Evolutionary conservation across 2,888 invertebrate species (phyloP).

Genomic region (Plagiodera versicolora): DNA sequence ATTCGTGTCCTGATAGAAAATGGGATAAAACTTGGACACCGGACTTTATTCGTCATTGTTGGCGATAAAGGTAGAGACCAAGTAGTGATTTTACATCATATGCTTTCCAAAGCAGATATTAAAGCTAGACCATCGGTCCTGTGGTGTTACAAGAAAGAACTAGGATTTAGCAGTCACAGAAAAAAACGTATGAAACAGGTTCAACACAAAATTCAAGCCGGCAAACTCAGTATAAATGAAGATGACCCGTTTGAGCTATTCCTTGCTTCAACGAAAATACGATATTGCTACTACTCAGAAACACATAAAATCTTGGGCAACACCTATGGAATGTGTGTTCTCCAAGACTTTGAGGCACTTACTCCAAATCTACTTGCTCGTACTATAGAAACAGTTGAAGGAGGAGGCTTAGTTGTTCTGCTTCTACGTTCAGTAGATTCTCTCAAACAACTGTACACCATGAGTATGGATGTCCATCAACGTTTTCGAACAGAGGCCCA

Average conservation of each 20-base stretch:
- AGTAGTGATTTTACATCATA: constrained; percentile 96
- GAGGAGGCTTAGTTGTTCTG: constrained; percentile 77
- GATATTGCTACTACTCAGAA: constrained; percentile 96
- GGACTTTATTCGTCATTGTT: constrained; percentile 92
- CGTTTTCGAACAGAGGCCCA: constrained; percentile 94
- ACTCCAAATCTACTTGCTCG: constrained; percentile 96
- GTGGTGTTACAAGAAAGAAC: constrained; percentile 96
- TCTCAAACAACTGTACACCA: constrained; percentile 89
- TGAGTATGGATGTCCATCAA: constrained; percentile 98
- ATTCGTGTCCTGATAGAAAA: constrained; percentile 95
- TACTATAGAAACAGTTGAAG: constrained; percentile 97
- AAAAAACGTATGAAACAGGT: constrained; percentile 88
- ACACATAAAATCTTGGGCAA: constrained; percentile 97
- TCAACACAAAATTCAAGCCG: constrained; percentile 82
- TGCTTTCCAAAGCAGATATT: constrained; percentile 92
- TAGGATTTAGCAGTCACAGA: constrained; percentile 71
- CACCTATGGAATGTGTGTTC: constrained; percentile 82
- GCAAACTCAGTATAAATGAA: constrained; percentile 86
- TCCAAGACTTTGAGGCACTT: constrained; percentile 89
- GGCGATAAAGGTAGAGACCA: constrained; percentile 97
- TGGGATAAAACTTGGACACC: constrained; percentile 87
- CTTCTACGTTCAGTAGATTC: constrained; percentile 84
- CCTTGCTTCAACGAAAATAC: constrained; percentile 92
- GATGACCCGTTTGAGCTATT: constrained; percentile 97
- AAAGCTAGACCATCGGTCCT: constrained; percentile 91